These are phyloP conservation scores for Brachionus sp. DNA, from an alignment of 1,140 invertebrate genomes.

Conservation along the genomic window DNA sequence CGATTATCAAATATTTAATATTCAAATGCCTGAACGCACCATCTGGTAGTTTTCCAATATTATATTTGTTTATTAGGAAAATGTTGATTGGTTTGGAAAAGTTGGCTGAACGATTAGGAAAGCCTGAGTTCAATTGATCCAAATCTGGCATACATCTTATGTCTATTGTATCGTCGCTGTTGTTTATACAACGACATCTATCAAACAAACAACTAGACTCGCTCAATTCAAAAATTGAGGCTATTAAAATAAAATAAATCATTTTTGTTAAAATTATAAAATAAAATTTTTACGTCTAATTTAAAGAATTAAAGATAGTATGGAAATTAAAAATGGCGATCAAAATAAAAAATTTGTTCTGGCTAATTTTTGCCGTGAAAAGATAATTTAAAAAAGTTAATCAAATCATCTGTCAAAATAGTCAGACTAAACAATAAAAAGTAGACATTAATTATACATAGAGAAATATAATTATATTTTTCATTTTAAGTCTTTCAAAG, in stretches of 20 bases:
- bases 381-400: neutral
- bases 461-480: too few relatives aligned
- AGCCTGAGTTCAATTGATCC: neutral
- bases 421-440: too few relatives aligned
- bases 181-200: neutral
- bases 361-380: neutral
- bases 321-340: neutral
- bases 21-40: neutral
- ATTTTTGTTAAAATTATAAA: neutral
- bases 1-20: slow-evolving; percentile 29
- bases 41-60: slow-evolving; percentile 10
- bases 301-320: neutral
- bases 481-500: too few relatives aligned
- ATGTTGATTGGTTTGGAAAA: neutral
- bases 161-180: neutral
- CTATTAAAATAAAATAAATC: neutral
- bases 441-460: too few relatives aligned
- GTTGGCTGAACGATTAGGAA: slow-evolving; percentile 9
- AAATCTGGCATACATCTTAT: slow-evolving; percentile 15
- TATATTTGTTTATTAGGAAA: slow-evolving; percentile 33
- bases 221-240: neutral
- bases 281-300: neutral
- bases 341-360: neutral
- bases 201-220: neutral
- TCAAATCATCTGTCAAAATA: too few relatives aligned